Conservation (phyloP, 2,113 vertebrate genomes). For the Poecile atricapillus region DNA sequence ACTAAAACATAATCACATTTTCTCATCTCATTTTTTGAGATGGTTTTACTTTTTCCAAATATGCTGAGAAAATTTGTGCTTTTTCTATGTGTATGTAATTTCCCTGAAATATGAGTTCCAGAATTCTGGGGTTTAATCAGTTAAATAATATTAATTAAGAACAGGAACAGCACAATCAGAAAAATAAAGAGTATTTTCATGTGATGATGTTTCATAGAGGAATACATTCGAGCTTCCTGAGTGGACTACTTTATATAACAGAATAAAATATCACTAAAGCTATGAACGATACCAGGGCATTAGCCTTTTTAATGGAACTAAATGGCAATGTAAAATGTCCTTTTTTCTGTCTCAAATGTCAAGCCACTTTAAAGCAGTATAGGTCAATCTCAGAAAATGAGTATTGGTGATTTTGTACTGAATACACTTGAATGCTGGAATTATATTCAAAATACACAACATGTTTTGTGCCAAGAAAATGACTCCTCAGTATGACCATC, state of each 20-base stretch:
- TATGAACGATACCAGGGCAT: background rate
- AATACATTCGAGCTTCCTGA: background rate
- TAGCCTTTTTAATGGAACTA: constrained; percentile 7
- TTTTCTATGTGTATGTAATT: background rate
- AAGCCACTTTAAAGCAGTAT: background rate
- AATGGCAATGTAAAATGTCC: background rate
- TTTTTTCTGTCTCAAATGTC: background rate
- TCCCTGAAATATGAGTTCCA: background rate
- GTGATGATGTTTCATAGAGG: background rate
- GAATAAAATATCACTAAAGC: background rate
- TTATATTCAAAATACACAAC: background rate
- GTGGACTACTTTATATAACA: background rate
- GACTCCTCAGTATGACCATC: constrained; percentile 3
- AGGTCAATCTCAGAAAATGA: background rate
- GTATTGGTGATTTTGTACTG: background rate
- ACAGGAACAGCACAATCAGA: background rate
- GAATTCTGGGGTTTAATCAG: background rate
- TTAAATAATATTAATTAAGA: background rate
- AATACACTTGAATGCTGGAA: background rate
- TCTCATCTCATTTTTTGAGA: background rate
- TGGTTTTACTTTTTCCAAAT: background rate
- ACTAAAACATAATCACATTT: background rate
- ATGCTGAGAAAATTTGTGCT: background rate
- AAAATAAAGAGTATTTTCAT: background rate
- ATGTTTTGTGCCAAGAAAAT: constrained; percentile 27